These are phyloP conservation scores for Tiphia femorata DNA, from an alignment of 2,888 invertebrate species.

Conservation along the genomic window DNA sequence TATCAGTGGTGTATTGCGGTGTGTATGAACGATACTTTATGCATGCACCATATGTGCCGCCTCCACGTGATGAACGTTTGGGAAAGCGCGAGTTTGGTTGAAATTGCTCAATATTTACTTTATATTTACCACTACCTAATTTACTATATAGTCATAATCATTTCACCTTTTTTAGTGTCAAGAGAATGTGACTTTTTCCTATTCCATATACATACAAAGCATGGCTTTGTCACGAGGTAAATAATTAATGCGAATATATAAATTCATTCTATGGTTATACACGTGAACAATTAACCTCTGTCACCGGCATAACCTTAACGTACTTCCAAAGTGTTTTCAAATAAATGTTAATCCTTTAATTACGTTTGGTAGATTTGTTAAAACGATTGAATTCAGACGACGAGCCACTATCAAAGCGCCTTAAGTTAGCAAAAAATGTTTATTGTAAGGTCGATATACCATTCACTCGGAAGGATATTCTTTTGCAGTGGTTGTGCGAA, in stretches of 20 bases:
- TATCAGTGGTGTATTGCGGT: too few species aligned
- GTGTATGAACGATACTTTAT: too few species aligned
- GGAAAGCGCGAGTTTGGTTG: too few species aligned
- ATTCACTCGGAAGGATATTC: constrained; percentile 69
- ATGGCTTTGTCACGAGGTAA: constrained; percentile 17
- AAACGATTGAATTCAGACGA: constrained; percentile 68
- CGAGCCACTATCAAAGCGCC: constrained; percentile 70
- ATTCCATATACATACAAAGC: too few species aligned
- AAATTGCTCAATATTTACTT: too few species aligned
- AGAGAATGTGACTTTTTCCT: too few species aligned
- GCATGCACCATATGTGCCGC: too few species aligned
- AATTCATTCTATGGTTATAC: neutral
- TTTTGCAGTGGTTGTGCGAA: constrained; percentile 71
- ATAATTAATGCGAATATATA: neutral
- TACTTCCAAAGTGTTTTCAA: neutral
- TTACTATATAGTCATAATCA: too few species aligned
- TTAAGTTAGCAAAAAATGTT: constrained; percentile 72
- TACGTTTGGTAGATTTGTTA: constrained; percentile 67
- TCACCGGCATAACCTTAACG: neutral
- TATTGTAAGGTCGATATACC: constrained; percentile 70
- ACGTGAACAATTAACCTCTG: neutral
- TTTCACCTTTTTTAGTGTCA: too few species aligned
- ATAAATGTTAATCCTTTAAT: neutral
- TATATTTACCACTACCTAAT: too few species aligned
- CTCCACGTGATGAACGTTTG: too few species aligned